phyloP scores from a whole-genome alignment of 2,888 invertebrate species.

The Xanthostigma xanthostigma region DNA sequence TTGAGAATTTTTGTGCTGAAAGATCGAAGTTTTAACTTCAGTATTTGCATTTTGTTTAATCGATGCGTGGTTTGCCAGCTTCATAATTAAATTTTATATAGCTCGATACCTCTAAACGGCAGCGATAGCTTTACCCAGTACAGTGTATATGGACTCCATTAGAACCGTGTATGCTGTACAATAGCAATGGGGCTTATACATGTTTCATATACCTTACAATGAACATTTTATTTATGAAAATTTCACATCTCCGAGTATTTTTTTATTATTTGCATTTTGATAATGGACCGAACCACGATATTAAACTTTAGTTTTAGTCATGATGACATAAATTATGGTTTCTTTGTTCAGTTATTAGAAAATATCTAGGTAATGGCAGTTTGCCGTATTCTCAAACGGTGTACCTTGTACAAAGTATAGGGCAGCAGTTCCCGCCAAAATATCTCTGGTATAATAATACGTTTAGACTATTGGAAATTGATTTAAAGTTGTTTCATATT shows the following conservation, averaged over 20 bases:
- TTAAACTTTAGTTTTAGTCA: constrained; percentile 16
- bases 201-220: constrained; percentile 11
- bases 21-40: constrained; percentile 15
- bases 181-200: constrained; percentile 13
- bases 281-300: constrained; percentile 3
- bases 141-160: constrained; percentile 32
- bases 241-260: constrained; percentile 2
- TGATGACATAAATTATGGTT: constrained; percentile 12
- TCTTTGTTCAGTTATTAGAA: constrained; percentile 14
- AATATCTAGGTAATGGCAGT: constrained; percentile 2
- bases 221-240: constrained; percentile 6
- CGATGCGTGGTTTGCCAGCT: constrained; percentile 11
- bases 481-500: no score
- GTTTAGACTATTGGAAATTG: no score
- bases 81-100: constrained; percentile 16
- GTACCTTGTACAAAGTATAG: neutral
- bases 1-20: constrained; percentile 19
- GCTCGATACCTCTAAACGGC: constrained; percentile 3
- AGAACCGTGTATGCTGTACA: constrained; percentile 22
- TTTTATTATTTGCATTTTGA: neutral
- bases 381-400: constrained; percentile 3
- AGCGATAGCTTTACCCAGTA: constrained; percentile 15
- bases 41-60: constrained; percentile 20
- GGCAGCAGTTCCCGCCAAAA: constrained; percentile 5
- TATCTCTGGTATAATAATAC: no score